These are phyloP conservation scores for Nanorana parkeri DNA, from an alignment of 2,113 vertebrate species.

Conservation along the genomic window DNA sequence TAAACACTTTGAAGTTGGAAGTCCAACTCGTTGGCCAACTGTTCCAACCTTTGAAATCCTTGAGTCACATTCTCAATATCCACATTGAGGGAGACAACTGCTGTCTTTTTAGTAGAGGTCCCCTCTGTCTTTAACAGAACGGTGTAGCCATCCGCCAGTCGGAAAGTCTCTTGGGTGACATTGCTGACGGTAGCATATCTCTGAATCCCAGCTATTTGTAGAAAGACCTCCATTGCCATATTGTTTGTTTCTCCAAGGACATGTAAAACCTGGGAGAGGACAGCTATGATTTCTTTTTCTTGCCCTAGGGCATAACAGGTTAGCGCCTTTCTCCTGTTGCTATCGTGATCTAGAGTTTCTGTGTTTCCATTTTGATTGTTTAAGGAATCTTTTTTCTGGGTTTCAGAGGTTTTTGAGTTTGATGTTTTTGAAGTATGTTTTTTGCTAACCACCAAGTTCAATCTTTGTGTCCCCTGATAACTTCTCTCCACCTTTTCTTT, in stretches of 20 bases:
- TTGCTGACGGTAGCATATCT: constrained; percentile 56
- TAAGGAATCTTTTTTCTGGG: neutral
- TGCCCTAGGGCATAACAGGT: constrained; percentile 55
- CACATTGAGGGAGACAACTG: constrained; percentile 43
- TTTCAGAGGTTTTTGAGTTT: neutral
- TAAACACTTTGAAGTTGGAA: constrained; percentile 45
- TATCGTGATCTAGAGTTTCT: neutral
- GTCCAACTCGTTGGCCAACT: constrained; percentile 57
- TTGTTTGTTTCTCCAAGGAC: constrained; percentile 1
- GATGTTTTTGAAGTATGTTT: neutral
- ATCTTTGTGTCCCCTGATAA: neutral
- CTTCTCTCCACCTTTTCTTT: neutral
- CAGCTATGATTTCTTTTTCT: constrained; percentile 49
- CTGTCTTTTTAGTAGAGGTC: constrained; percentile 16
- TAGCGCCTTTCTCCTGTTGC: neutral
- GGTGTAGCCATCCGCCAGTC: constrained; percentile 50
- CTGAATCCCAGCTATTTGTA: constrained; percentile 52
- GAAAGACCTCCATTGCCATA: constrained; percentile 42
- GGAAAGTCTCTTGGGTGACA: constrained; percentile 49
- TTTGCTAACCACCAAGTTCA: neutral
- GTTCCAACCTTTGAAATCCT: constrained; percentile 64
- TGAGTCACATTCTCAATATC: constrained; percentile 58
- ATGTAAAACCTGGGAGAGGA: constrained; percentile 54
- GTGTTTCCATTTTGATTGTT: neutral
- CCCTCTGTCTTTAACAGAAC: constrained; percentile 55